Conservation (phyloP, 2,113 vertebrate species). For the Elgaria multicarinata region DNA sequence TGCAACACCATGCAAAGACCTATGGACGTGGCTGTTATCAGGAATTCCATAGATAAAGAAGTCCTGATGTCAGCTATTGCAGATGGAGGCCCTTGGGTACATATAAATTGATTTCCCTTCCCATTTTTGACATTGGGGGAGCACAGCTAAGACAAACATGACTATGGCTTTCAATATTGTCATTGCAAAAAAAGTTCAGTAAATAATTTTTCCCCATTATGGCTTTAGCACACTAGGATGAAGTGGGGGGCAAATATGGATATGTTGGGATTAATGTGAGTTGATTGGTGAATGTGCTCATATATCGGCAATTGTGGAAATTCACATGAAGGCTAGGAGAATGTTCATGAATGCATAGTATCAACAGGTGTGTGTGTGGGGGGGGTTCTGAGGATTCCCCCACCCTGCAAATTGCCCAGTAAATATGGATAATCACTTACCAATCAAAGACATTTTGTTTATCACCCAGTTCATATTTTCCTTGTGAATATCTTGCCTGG, state of each 20-base stretch:
- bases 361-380: too few species aligned
- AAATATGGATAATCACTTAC: background rate
- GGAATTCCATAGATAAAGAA: too few species aligned
- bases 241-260: background rate
- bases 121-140: background rate
- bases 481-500: background rate
- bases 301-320: background rate
- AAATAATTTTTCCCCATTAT: background rate
- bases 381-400: background rate
- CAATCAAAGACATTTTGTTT: too few species aligned
- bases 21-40: background rate
- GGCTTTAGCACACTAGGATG: background rate
- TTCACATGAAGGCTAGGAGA: background rate
- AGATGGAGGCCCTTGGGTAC: background rate
- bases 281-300: background rate
- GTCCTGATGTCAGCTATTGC: background rate
- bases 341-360: background rate
- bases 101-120: background rate
- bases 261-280: background rate
- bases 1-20: background rate
- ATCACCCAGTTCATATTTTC: background rate
- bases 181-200: background rate
- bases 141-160: background rate
- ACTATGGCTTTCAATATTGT: background rate
- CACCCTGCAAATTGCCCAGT: background rate